Evolutionary conservation across 2,888 invertebrate species (phyloP).

Genomic region (Calameuta idolon): DNA sequence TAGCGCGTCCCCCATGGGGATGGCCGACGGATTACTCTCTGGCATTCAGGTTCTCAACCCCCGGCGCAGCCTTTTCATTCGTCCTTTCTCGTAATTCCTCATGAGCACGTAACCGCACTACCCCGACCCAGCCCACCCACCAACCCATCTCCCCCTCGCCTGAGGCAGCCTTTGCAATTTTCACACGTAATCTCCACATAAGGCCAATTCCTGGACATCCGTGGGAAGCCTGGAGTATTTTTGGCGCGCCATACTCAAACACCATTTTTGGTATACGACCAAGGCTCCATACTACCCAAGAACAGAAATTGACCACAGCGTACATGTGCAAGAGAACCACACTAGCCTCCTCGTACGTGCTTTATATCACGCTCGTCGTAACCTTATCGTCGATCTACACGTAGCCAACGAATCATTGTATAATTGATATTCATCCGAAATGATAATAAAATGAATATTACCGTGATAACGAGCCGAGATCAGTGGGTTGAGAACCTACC

Average conservation of each 20-base stretch:
- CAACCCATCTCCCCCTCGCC: neutral
- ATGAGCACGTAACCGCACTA: neutral
- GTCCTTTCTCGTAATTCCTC: neutral
- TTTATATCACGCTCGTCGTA: neutral
- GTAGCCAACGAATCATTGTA: neutral
- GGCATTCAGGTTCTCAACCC: conserved; percentile 14
- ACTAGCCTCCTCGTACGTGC: neutral
- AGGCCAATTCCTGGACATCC: neutral
- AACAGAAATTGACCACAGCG: neutral
- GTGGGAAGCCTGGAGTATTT: neutral
- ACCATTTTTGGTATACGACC: neutral
- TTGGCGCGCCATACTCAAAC: neutral
- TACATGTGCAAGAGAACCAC: neutral
- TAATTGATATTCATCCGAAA: neutral
- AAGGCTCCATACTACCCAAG: neutral
- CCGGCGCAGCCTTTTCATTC: neutral
- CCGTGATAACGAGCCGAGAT: neutral
- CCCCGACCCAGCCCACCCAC: neutral
- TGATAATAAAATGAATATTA: neutral
- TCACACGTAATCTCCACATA: conserved; percentile 15
- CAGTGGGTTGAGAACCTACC: conserved; percentile 42
- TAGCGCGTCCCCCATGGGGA: conserved; percentile 7
- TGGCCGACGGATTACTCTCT: conserved; percentile 4
- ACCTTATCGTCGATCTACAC: neutral
- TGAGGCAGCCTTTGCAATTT: conserved; percentile 25